These are phyloP conservation scores for Brachionus rubens DNA, from an alignment of 1,140 invertebrate species.

Conservation along the genomic window DNA sequence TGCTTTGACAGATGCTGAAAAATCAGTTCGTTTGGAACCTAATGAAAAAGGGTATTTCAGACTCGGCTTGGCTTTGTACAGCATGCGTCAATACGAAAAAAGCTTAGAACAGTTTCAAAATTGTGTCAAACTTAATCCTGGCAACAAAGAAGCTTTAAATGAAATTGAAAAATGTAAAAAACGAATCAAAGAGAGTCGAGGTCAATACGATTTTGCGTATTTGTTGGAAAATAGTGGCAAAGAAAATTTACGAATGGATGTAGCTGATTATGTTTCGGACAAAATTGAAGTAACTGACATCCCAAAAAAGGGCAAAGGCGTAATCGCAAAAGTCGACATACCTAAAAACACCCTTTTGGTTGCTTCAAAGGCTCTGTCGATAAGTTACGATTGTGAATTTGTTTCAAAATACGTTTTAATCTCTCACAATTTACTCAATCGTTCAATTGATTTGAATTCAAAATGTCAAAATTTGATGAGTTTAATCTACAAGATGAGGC, in stretches of 20 bases:
- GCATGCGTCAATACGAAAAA: conserved; percentile 9
- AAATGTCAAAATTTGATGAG: conserved; percentile 23
- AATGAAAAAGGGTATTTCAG: conserved; percentile 40
- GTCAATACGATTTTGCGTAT: conserved; percentile 13
- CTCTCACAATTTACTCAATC: neutral
- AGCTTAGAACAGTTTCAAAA: conserved; percentile 6
- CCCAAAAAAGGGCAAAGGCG: neutral
- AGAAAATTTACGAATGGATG: neutral
- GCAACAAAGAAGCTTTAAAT: neutral
- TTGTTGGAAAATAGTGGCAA: neutral
- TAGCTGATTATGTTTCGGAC: conserved; percentile 27
- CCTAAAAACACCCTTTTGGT: conserved; percentile 28
- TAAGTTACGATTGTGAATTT: conserved; percentile 34
- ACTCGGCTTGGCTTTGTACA: neutral
- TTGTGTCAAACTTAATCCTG: neutral
- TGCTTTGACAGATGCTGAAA: conserved; percentile 10
- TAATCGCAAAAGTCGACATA: neutral
- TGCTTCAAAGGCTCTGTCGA: conserved; percentile 28
- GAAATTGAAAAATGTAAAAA: neutral
- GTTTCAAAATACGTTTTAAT: neutral
- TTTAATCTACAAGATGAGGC: conserved; percentile 26
- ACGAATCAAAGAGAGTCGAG: conserved; percentile 16
- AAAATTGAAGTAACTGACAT: neutral
- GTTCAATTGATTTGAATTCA: neutral
- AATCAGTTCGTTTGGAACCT: neutral